phyloP scores from a whole-genome alignment of 2,113 vertebrate species.

The Ginglymostoma cirratum region DNA sequence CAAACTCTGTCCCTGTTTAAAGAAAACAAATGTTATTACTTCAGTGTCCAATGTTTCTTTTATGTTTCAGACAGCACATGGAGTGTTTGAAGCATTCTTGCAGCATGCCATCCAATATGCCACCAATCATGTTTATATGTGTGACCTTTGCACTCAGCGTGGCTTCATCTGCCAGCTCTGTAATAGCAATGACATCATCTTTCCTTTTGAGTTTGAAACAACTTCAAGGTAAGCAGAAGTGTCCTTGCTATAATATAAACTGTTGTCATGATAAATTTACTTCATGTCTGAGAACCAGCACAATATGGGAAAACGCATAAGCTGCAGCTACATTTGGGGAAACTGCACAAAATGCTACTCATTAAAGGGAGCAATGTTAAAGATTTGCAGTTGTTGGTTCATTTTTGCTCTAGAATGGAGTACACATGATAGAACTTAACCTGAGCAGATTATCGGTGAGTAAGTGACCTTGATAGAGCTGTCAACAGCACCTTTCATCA shows the following conservation, averaged over 20 bases:
- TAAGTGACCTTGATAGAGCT: not conserved
- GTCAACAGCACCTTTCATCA: not conserved
- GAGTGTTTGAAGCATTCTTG: slow-evolving; percentile 57
- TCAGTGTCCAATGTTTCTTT: not conserved
- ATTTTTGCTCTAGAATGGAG: not conserved
- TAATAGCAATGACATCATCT: slow-evolving; percentile 73
- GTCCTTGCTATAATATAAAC: not conserved
- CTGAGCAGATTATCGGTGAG: not conserved
- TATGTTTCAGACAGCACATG: slow-evolving; percentile 67
- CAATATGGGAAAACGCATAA: not conserved
- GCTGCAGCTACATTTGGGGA: not conserved
- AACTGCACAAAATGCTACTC: not conserved
- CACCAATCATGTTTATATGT: slow-evolving; percentile 76
- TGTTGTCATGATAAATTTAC: not conserved
- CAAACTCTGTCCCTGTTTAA: not conserved
- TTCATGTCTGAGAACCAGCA: not conserved
- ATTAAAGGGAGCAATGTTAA: not conserved
- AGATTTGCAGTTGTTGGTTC: not conserved
- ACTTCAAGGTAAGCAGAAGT: slow-evolving; percentile 67
- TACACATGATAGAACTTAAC: not conserved
- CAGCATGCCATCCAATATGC: slow-evolving; percentile 62
- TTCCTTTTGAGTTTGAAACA: slow-evolving; percentile 86
- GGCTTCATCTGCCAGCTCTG: slow-evolving; percentile 96
- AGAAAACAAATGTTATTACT: not conserved
- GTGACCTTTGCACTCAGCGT: slow-evolving; percentile 83